phyloP scores from a whole-genome alignment of 2,888 invertebrate species.

The Ophion slaviceki region DNA sequence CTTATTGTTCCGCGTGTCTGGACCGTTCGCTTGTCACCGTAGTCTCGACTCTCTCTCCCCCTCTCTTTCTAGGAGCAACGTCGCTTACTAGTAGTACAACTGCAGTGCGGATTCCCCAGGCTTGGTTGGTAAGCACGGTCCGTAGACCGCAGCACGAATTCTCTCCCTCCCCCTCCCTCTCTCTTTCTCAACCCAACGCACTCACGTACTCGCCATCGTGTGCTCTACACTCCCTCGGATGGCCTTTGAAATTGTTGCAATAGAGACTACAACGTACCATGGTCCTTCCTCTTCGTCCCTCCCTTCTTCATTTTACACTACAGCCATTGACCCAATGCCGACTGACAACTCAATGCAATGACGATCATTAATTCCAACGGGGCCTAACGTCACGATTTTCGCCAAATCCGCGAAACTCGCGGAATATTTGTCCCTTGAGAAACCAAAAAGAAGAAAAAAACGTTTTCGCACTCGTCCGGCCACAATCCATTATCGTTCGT shows the following conservation, averaged over 20 bases:
- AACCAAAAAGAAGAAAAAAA: not conserved
- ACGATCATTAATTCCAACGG: not conserved
- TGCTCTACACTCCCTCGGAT: not conserved
- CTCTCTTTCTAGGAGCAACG: conserved; percentile 2
- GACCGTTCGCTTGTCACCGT: conserved; percentile 62
- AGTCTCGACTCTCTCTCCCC: conserved; percentile 30
- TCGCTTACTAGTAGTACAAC: conserved; percentile 11
- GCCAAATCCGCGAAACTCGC: not conserved
- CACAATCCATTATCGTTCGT: not conserved
- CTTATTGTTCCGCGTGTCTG: conserved; percentile 77
- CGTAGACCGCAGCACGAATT: conserved; percentile 48
- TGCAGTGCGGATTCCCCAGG: conserved; percentile 35
- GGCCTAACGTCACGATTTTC: not conserved
- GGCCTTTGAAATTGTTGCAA: conserved; percentile 36
- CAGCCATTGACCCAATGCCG: not conserved
- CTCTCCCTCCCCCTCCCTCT: not conserved
- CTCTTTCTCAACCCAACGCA: not conserved
- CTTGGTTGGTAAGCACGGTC: conserved; percentile 2
- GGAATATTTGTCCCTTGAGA: not conserved
- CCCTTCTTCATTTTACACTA: not conserved
- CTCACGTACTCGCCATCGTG: not conserved
- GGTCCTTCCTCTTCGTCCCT: not conserved
- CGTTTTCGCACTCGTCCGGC: not conserved
- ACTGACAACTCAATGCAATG: not conserved
- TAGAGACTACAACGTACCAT: not conserved